A percentile compares a stretch with the other conserved stretches of the same genome.
These are phyloP conservation scores for Zoroaster sp. DNA, from an alignment of 53 echinoderm and acorn worm species.

Conservation along the genomic window DNA sequence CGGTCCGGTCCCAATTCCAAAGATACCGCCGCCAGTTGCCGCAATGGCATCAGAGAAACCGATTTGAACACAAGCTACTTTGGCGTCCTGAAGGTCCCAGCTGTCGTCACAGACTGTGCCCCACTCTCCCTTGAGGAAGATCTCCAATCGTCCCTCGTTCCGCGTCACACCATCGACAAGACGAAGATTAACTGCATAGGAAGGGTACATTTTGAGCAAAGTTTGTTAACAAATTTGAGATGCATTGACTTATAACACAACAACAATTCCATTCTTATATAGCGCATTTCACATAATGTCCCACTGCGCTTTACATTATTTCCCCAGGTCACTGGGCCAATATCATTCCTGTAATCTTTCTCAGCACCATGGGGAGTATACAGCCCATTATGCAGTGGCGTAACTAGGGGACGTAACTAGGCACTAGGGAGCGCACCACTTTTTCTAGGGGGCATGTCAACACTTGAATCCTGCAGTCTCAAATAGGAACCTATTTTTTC, in stretches of 20 bases:
- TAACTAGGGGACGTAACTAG: background rate
- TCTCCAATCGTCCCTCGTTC: background rate
- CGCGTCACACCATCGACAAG: conserved; percentile 13
- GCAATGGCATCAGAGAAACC: background rate
- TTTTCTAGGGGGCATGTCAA: too few species aligned
- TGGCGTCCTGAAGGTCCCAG: conserved; percentile 8
- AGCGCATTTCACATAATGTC: too few species aligned
- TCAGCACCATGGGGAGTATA: background rate
- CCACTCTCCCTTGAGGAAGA: background rate
- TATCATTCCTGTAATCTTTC: too few species aligned
- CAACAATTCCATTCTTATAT: too few species aligned
- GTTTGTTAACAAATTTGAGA: background rate
- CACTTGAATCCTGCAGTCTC: too few species aligned
- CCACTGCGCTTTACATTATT: too few species aligned
- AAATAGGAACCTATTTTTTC: too few species aligned
- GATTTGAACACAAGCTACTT: background rate
- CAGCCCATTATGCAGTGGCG: background rate
- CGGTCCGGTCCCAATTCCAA: conserved; percentile 4
- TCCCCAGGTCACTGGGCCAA: too few species aligned
- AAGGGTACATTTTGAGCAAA: background rate
- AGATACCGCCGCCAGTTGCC: background rate
- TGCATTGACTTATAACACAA: background rate
- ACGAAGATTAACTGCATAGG: conserved; percentile 22
- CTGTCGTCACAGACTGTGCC: background rate
- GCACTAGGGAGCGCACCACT: background rate